A percentile compares a stretch with the other conserved stretches of the same genome.
Evolutionary conservation across 2,113 vertebrate genomes (phyloP).

Genomic region (Oreochromis spilurus): DNA sequence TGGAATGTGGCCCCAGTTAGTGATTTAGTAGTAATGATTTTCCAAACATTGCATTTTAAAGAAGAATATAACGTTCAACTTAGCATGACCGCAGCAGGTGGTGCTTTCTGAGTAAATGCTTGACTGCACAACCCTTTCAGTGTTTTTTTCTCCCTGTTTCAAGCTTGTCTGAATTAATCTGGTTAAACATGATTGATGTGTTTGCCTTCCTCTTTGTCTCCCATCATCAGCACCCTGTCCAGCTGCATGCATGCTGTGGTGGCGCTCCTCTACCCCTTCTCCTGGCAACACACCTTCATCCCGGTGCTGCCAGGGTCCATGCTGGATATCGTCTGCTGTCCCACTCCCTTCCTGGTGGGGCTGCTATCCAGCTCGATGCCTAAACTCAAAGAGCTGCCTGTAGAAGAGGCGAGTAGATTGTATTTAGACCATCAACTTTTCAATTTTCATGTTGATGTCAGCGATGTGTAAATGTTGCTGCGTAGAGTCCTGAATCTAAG

Average conservation of each 20-base stretch:
- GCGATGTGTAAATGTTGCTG: neutral
- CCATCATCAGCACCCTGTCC: constrained; percentile 84
- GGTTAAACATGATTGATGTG: constrained; percentile 1
- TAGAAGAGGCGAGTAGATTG: constrained; percentile 86
- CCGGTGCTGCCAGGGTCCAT: constrained; percentile 95
- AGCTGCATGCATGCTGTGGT: constrained; percentile 96
- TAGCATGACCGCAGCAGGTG: neutral
- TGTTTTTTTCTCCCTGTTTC: neutral
- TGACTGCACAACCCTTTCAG: neutral
- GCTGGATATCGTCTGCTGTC: constrained; percentile 98
- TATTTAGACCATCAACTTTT: neutral
- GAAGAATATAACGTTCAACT: neutral
- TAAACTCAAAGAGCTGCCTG: constrained; percentile 93
- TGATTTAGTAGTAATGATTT: neutral
- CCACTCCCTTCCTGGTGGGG: constrained; percentile 95
- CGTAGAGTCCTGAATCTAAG: neutral
- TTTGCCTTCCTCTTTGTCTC: neutral
- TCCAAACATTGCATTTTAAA: neutral
- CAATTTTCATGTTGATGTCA: neutral
- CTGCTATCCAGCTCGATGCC: constrained; percentile 94
- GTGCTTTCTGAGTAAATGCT: neutral
- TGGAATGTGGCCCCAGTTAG: neutral
- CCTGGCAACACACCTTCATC: constrained; percentile 99
- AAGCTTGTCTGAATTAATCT: neutral
- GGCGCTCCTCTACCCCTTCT: constrained; percentile 97